A percentile compares a stretch with the other conserved stretches of the same genome.
These are phyloP conservation scores for Heliothis peltigera DNA, from an alignment of 2,888 invertebrate genomes.

Conservation along the genomic window DNA sequence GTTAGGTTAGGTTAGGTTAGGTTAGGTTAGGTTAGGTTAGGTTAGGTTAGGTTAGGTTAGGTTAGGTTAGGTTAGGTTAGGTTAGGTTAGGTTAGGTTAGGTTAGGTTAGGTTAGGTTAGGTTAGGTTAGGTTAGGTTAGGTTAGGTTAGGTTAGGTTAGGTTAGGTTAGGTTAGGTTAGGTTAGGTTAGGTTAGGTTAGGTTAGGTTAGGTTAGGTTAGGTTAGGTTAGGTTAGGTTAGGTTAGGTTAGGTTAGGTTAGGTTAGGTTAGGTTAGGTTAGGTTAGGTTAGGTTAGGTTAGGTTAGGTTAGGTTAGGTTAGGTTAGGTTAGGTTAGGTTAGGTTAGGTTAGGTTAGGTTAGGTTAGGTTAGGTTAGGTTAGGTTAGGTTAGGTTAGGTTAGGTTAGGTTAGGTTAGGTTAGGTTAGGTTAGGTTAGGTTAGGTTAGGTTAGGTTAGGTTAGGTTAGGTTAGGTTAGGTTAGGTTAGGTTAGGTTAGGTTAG, in stretches of 20 bases:
- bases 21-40: too few relatives aligned
- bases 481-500: conserved; percentile 47
- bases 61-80: too few relatives aligned
- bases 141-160: conserved; percentile 31
- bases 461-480: conserved; percentile 51
- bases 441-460: conserved; percentile 51
- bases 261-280: not conserved
- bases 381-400: conserved; percentile 19
- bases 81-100: too few relatives aligned
- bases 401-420: conserved; percentile 16
- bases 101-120: too few relatives aligned
- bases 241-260: conserved; percentile 18
- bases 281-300: conserved; percentile 52
- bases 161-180: conserved; percentile 27
- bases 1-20: too few relatives aligned
- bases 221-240: conserved; percentile 37
- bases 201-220: conserved; percentile 39
- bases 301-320: conserved; percentile 38
- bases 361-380: conserved; percentile 18
- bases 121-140: too few relatives aligned
- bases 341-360: conserved; percentile 22
- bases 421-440: conserved; percentile 21
- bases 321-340: conserved; percentile 34
- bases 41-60: too few relatives aligned
- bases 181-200: conserved; percentile 29